Evolutionary conservation across 2,113 vertebrate species (phyloP).

Genomic region (Chamaea fasciata): DNA sequence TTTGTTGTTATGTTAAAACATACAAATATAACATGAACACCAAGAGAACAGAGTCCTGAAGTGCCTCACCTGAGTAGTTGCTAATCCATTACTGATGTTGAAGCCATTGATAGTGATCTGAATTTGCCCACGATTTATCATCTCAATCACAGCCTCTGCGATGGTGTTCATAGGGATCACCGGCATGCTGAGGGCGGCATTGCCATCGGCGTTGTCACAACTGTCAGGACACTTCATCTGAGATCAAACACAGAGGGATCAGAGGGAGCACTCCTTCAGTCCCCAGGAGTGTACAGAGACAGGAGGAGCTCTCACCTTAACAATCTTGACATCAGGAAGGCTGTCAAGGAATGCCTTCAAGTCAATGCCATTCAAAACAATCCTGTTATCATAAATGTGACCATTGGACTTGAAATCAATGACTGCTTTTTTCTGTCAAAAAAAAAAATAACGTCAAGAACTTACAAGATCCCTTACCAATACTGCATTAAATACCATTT

Average conservation of each 20-base stretch:
- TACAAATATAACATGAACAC: not conserved
- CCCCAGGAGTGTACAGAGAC: not conserved
- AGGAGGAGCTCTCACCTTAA: conserved; percentile 80
- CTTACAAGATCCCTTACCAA: not conserved
- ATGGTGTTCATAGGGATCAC: conserved; percentile 99
- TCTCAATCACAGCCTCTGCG: conserved; percentile 97
- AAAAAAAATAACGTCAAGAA: not conserved
- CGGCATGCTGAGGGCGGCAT: conserved; percentile 91
- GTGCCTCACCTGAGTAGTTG: conserved; percentile 90
- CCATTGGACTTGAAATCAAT: conserved; percentile 99
- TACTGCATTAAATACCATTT: not conserved
- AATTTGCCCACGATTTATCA: conserved; percentile 99
- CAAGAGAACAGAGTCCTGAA: not conserved
- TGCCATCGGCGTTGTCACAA: conserved; percentile 84
- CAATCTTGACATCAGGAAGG: conserved; percentile 95
- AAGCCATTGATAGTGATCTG: conserved; percentile 98
- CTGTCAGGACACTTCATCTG: conserved; percentile 95
- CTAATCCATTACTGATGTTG: conserved; percentile 96
- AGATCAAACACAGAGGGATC: not conserved
- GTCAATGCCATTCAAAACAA: conserved; percentile 96
- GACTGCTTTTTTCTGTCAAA: conserved; percentile 94
- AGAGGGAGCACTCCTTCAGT: not conserved
- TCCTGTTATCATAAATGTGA: conserved; percentile 99
- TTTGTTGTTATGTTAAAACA: not conserved
- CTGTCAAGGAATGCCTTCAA: conserved; percentile 98